Evolutionary conservation across 1,140 invertebrate species (phyloP).

Genomic region (Drosophila sucinea): DNA sequence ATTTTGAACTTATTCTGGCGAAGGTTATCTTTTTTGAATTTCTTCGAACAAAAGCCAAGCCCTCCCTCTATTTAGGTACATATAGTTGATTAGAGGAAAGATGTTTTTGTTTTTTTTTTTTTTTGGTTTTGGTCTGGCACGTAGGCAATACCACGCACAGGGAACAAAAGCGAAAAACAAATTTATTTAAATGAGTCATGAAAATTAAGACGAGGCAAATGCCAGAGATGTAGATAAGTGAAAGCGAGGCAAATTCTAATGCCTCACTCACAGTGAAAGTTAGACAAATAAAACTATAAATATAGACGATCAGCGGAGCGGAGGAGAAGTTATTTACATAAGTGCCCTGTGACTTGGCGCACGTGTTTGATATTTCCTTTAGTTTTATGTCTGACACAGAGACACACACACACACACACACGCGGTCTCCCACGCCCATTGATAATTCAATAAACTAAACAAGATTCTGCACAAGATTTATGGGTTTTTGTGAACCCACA

Average conservation of each 20-base stretch:
- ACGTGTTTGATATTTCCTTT: slow-evolving; percentile 76
- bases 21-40: neutral
- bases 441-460: slow-evolving; percentile 80
- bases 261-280: slow-evolving; percentile 33
- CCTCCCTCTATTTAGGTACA: neutral
- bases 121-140: slow-evolving; percentile 3
- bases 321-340: slow-evolving; percentile 61
- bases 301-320: slow-evolving; percentile 30
- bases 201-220: slow-evolving; percentile 64
- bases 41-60: neutral
- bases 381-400: slow-evolving; percentile 66
- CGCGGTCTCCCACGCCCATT: slow-evolving; percentile 33
- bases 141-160: slow-evolving; percentile 29
- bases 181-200: slow-evolving; percentile 73
- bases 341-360: slow-evolving; percentile 53
- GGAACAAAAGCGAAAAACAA: slow-evolving; percentile 43
- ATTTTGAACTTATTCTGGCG: neutral
- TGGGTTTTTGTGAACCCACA: slow-evolving; percentile 67
- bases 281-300: slow-evolving; percentile 80
- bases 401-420: slow-evolving; percentile 27
- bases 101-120: slow-evolving; percentile 3
- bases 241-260: slow-evolving; percentile 51
- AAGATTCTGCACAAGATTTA: slow-evolving; percentile 75
- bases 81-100: slow-evolving; percentile 17
- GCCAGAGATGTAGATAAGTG: slow-evolving; percentile 68